Conservation (phyloP, 1,140 invertebrate species). For the Camponotus pennsylvanicus region DNA sequence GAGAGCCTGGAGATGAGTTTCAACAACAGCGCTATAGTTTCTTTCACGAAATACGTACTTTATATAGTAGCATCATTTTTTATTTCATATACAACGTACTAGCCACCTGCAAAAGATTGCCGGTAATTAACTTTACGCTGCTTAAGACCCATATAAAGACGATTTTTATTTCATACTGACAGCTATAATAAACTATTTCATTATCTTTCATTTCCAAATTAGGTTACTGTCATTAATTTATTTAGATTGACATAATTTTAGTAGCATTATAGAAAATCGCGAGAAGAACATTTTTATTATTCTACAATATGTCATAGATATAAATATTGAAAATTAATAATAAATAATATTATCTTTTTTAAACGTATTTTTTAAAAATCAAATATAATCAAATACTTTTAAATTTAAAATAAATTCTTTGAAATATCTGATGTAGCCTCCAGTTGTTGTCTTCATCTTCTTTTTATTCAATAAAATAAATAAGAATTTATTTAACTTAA, state of each 20-base stretch:
- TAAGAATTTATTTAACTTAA: not conserved
- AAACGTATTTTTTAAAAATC: not conserved
- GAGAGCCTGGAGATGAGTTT: constrained; percentile 57
- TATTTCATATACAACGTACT: constrained; percentile 5
- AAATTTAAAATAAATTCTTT: not conserved
- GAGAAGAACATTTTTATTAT: not conserved
- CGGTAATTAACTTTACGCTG: constrained; percentile 36
- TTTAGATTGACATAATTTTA: not conserved
- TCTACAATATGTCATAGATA: not conserved
- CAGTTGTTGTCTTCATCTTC: not conserved
- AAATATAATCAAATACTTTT: not conserved
- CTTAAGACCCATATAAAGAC: not conserved
- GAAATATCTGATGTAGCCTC: not conserved
- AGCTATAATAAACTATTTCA: constrained; percentile 12
- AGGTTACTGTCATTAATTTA: not conserved
- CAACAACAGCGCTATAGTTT: constrained; percentile 49
- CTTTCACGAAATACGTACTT: constrained; percentile 38
- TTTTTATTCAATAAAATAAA: not conserved
- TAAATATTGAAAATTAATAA: not conserved
- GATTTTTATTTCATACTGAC: constrained; percentile 26
- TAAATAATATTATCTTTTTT: not conserved
- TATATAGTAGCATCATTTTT: constrained; percentile 53
- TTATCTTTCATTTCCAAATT: constrained; percentile 20
- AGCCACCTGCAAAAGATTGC: constrained; percentile 25
- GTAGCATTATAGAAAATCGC: not conserved